These are phyloP conservation scores for Ceyx margarethae DNA, from an alignment of 2,113 vertebrate species.

Conservation along the genomic window DNA sequence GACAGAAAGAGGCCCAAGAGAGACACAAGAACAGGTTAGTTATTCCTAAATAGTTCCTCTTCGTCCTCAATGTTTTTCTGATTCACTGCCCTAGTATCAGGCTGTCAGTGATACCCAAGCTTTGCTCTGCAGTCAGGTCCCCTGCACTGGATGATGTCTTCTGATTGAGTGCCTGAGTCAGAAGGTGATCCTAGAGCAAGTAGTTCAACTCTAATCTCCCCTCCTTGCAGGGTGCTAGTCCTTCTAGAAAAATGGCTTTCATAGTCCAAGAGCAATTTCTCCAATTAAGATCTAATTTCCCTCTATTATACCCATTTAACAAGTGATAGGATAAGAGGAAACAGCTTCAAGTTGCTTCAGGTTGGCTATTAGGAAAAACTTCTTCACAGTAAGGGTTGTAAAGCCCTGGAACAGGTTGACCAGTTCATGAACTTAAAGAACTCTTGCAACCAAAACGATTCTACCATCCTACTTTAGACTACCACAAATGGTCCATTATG, in stretches of 20 bases:
- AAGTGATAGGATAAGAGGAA: background rate
- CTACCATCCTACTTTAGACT: background rate
- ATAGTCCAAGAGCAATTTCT: background rate
- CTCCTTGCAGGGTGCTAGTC: background rate
- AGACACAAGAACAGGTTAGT: background rate
- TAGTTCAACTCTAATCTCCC: background rate
- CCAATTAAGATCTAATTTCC: slow-evolving; percentile 13
- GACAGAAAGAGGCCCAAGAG: background rate
- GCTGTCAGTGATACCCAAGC: background rate
- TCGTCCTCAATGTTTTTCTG: background rate
- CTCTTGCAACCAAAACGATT: background rate
- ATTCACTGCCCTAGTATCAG: background rate
- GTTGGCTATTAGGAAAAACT: background rate
- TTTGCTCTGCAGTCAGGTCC: background rate
- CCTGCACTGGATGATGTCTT: background rate
- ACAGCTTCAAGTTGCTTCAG: background rate
- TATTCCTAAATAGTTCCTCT: background rate
- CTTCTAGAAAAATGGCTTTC: background rate
- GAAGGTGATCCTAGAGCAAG: background rate
- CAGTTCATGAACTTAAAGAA: background rate
- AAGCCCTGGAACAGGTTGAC: background rate
- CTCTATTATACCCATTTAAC: background rate
- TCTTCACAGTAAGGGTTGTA: background rate
- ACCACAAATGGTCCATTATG: background rate
- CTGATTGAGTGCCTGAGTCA: background rate